A percentile compares a stretch with the other conserved stretches of the same genome.
phyloP scores from a whole-genome alignment of 2,888 invertebrate genomes.

The Melikaiella ostensackeni region DNA sequence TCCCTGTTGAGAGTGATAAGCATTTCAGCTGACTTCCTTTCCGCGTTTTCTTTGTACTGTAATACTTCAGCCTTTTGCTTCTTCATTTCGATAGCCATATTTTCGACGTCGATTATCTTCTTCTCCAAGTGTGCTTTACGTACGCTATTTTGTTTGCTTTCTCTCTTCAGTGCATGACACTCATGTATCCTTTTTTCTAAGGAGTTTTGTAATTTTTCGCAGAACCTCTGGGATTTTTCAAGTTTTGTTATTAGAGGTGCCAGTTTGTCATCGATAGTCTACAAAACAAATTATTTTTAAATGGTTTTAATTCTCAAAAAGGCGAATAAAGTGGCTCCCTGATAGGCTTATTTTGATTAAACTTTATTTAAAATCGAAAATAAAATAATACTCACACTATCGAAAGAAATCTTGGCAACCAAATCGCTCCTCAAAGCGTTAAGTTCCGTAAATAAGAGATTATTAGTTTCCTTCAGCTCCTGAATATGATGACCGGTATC shows the following conservation, averaged over 20 bases:
- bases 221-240: conserved; percentile 66
- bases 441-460: conserved; percentile 64
- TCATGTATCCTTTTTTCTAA: conserved; percentile 75
- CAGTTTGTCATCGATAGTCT: conserved; percentile 68
- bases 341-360: too few species aligned
- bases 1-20: conserved; percentile 68
- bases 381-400: conserved; percentile 60
- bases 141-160: conserved; percentile 79
- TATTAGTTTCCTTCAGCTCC: conserved; percentile 68
- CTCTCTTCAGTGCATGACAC: conserved; percentile 76
- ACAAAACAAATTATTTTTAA: conserved; percentile 44
- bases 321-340: too few species aligned
- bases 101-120: conserved; percentile 77
- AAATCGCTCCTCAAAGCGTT: conserved; percentile 65
- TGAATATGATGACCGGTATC: conserved; percentile 65
- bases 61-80: conserved; percentile 74
- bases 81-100: conserved; percentile 77
- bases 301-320: not conserved
- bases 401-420: conserved; percentile 55
- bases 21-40: conserved; percentile 68
- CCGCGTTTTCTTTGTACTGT: conserved; percentile 69
- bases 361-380: too few species aligned
- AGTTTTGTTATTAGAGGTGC: conserved; percentile 63
- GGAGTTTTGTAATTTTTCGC: conserved; percentile 69
- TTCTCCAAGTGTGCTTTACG: conserved; percentile 80